Percentiles rank a stretch among this genome's conserved stretches.
Evolutionary conservation across 2,888 invertebrate genomes (phyloP).

Genomic region (Lycocerus yunnanus): DNA sequence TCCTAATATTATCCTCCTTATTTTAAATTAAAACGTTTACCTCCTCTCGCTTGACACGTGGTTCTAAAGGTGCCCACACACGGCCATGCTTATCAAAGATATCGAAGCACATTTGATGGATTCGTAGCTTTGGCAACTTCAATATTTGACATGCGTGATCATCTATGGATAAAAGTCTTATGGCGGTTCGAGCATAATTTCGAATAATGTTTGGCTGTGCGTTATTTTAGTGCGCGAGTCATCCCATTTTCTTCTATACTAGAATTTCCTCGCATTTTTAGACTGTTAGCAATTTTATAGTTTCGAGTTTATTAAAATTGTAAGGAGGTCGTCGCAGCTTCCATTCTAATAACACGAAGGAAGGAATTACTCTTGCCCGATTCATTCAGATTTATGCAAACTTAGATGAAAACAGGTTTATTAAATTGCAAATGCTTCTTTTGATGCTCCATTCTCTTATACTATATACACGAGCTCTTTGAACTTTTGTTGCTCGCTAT

Average conservation of each 20-base stretch:
- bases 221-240: neutral
- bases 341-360: neutral
- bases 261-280: neutral
- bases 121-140: too few relatives aligned
- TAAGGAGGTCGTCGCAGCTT: neutral
- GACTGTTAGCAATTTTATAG: neutral
- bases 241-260: neutral
- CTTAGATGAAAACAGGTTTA: slow-evolving; percentile 3
- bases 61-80: too few relatives aligned
- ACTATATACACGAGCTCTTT: neutral
- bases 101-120: too few relatives aligned
- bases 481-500: neutral
- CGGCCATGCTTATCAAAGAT: too few relatives aligned
- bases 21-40: too few relatives aligned
- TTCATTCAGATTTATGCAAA: slow-evolving; percentile 2
- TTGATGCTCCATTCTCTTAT: neutral
- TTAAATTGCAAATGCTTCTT: slow-evolving; percentile 3
- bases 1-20: too few relatives aligned
- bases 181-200: too few relatives aligned
- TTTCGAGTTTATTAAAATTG: neutral
- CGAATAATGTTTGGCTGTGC: too few relatives aligned
- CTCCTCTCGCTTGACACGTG: too few relatives aligned
- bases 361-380: neutral
- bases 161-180: too few relatives aligned
- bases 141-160: too few relatives aligned